These are phyloP conservation scores for Marronus borbonicus DNA, from an alignment of 2,888 invertebrate genomes.

Conservation along the genomic window DNA sequence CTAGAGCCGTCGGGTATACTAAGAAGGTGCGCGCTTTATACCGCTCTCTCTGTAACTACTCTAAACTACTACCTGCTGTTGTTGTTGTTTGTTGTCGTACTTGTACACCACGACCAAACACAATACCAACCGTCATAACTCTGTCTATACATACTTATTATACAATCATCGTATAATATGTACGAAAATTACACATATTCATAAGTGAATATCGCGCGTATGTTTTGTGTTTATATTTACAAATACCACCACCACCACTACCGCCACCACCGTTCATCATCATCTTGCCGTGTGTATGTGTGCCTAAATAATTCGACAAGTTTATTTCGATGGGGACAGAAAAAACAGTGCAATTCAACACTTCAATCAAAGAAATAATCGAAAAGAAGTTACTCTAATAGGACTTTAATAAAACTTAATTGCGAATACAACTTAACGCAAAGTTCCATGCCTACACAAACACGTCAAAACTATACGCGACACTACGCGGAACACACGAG, in stretches of 20 bases:
- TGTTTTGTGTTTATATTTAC: slow-evolving; percentile 38
- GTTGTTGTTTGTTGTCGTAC: slow-evolving; percentile 26
- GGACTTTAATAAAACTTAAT: background rate
- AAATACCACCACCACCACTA: too few species aligned
- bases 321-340: slow-evolving; percentile 1
- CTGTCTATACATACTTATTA: background rate
- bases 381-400: slow-evolving; percentile 8
- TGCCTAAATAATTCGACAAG: slow-evolving; percentile 26
- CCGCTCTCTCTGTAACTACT: slow-evolving; percentile 31
- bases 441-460: background rate
- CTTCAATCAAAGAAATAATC: background rate
- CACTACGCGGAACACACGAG: slow-evolving; percentile 42
- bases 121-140: slow-evolving; percentile 34
- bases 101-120: slow-evolving; percentile 38
- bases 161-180: background rate
- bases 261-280: too few species aligned
- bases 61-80: slow-evolving; percentile 37
- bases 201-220: slow-evolving; percentile 43
- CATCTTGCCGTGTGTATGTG: slow-evolving; percentile 42
- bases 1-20: slow-evolving; percentile 60
- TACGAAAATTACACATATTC: slow-evolving; percentile 40
- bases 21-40: slow-evolving; percentile 59
- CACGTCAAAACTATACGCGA: slow-evolving; percentile 38
- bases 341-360: slow-evolving; percentile 19
- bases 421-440: background rate